Percentiles rank a stretch among this genome's conserved stretches.
phyloP scores from a whole-genome alignment of 2,888 invertebrate genomes.

The Meteorus colon region DNA sequence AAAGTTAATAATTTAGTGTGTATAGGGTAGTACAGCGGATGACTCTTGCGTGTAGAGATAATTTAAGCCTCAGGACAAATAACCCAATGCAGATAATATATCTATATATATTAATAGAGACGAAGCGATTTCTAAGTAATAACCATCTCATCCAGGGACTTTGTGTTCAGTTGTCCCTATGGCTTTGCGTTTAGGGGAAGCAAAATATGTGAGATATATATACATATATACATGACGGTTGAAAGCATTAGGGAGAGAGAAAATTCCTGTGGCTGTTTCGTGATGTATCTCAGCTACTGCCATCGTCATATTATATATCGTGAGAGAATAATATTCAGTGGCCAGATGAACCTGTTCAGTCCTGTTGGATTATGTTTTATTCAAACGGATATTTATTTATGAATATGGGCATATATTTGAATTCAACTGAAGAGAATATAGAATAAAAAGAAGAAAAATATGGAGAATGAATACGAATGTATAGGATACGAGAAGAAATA shows the following conservation, averaged over 20 bases:
- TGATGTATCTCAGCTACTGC: constrained; percentile 43
- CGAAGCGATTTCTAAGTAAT: constrained; percentile 42
- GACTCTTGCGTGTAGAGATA: constrained; percentile 50
- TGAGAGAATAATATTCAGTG: constrained; percentile 53
- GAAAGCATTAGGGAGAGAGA: constrained; percentile 38
- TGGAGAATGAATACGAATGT: not conserved
- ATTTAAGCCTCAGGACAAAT: constrained; percentile 47
- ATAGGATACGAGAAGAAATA: constrained; percentile 5
- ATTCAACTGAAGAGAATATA: constrained; percentile 23
- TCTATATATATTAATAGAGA: constrained; percentile 25
- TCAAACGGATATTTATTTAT: constrained; percentile 15
- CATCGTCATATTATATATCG: constrained; percentile 40
- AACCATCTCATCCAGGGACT: constrained; percentile 39
- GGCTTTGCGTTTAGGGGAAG: constrained; percentile 10
- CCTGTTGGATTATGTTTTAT: constrained; percentile 25
- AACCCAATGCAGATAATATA: constrained; percentile 39
- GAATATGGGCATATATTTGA: not conserved
- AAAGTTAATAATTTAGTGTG: constrained; percentile 4
- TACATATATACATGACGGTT: constrained; percentile 2
- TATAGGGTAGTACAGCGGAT: constrained; percentile 31
- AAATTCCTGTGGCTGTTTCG: constrained; percentile 47
- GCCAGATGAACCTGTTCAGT: constrained; percentile 21
- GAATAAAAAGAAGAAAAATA: not conserved
- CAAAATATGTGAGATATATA: constrained; percentile 16
- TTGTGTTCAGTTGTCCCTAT: constrained; percentile 12